Evolutionary conservation across 2,888 invertebrate species (phyloP), one percentile per base, ranked within the genome.

Genomic region (Tetranychus truncatus): DNA sequence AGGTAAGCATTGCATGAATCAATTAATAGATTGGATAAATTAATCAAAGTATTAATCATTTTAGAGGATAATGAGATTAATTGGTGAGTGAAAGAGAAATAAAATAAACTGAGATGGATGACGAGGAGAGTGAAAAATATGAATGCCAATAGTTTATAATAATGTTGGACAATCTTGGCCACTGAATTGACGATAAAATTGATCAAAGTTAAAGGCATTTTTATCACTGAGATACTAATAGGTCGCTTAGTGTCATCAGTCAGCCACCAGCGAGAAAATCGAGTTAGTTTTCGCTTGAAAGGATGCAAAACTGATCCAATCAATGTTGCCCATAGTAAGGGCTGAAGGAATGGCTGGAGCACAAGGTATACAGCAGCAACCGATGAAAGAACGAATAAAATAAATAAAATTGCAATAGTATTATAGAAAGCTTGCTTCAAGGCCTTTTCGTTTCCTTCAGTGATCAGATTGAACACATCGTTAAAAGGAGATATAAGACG

Each of bases 221-320:
- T 79, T 21, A 83, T 79, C 6, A 84, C 74, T 4, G 85, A 84
- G 18, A 85, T 79, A 15, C 82, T 80, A 67, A 86, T 81, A 2
- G 85, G 85, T 73, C 21, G 45, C 18, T 73, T 20, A 2, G 82
- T 81, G 0, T 76, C 75, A 24, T 79, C 77, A 20, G 75, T 72
- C 81, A 92, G 89, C 93, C 94, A 94, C 78, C 87, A 86, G 80
- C 89, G 88, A 34, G 92, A 85, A 77, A 87, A 85, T 77, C 88
- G 88, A 0, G 92, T 88, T 71, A 95, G 83, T 75, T 87, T 88
- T 77, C 89, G 87, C 83, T 97, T 97, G 81, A 95, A 89, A 0
- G 97, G 97, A 83, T 95, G 93, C n/a, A 97, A 85, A 66, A 95
- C 90, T 0, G 95, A 94, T n/a, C 99, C 99, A 80, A 95, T 92